Conservation (phyloP, 2,797 vertebrate genomes). For the Spondyliosoma cantharus region DNA sequence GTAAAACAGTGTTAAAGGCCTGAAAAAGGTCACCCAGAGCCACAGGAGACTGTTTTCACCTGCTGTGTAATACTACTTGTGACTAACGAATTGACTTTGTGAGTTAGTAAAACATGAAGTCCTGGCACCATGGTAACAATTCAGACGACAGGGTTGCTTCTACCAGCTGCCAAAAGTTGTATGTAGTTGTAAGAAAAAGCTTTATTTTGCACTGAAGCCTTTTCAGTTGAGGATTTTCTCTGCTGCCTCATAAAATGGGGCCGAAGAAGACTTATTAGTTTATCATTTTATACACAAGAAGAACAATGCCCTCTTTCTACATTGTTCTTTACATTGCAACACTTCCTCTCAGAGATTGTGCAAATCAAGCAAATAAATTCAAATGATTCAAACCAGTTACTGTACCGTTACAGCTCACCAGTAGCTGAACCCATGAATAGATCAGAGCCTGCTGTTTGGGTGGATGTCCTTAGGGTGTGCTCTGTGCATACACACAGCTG, state of each 20-base stretch:
- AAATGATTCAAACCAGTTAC: background rate
- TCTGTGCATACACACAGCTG: constrained; percentile 36
- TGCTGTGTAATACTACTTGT: background rate
- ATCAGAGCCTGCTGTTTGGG: background rate
- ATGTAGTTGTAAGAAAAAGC: background rate
- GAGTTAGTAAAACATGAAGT: background rate
- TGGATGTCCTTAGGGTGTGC: constrained; percentile 11
- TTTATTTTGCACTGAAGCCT: no score
- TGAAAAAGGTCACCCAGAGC: background rate
- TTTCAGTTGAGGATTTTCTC: no score
- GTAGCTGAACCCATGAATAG: constrained; percentile 3
- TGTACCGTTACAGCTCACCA: background rate
- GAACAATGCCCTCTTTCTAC: background rate
- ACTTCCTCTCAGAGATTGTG: constrained; percentile 5
- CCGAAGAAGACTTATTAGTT: background rate
- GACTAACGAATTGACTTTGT: background rate
- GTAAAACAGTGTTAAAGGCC: background rate
- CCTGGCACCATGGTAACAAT: background rate
- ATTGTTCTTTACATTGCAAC: background rate
- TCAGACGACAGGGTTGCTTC: background rate
- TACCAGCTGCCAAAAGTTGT: background rate
- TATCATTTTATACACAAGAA: background rate
- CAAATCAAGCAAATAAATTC: background rate
- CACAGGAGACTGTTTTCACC: background rate
- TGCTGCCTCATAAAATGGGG: background rate